Percentiles rank a stretch among this genome's conserved stretches.
Evolutionary conservation across 1,140 invertebrate species (phyloP).

Genomic region (Cotesia chilonis): DNA sequence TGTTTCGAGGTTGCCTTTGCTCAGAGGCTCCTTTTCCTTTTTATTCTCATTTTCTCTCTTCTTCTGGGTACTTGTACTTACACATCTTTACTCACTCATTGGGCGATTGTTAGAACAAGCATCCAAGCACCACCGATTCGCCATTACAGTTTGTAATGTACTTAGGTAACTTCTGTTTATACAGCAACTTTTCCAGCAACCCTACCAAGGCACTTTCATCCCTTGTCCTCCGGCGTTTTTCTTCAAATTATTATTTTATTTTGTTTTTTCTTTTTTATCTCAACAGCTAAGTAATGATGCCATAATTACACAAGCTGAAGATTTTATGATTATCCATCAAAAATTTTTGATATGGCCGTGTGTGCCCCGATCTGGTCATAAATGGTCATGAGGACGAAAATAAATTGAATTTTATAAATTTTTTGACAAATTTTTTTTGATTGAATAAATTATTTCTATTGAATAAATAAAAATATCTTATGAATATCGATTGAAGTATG

Average conservation of each 20-base stretch:
- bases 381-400: too few species aligned
- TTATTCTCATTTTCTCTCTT: too few species aligned
- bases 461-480: neutral
- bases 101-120: conserved; percentile 42
- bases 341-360: too few species aligned
- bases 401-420: too few species aligned
- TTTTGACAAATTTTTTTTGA: too few species aligned
- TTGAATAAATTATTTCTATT: too few species aligned
- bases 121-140: conserved; percentile 56
- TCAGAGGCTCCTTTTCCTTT: conserved; percentile 30
- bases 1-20: conserved; percentile 50
- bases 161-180: conserved; percentile 67
- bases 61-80: neutral
- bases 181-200: conserved; percentile 60
- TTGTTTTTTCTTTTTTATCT: neutral
- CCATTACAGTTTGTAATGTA: conserved; percentile 66
- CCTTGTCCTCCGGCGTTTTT: conserved; percentile 64
- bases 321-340: neutral
- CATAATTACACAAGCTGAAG: conserved; percentile 5
- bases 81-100: conserved; percentile 25
- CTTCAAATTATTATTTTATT: conserved; percentile 56
- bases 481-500: neutral
- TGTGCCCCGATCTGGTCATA: too few species aligned
- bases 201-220: conserved; percentile 53
- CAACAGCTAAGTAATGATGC: conserved; percentile 9